Evolutionary conservation across 2,888 invertebrate species (phyloP).

Genomic region (Mystacides longicornis): DNA sequence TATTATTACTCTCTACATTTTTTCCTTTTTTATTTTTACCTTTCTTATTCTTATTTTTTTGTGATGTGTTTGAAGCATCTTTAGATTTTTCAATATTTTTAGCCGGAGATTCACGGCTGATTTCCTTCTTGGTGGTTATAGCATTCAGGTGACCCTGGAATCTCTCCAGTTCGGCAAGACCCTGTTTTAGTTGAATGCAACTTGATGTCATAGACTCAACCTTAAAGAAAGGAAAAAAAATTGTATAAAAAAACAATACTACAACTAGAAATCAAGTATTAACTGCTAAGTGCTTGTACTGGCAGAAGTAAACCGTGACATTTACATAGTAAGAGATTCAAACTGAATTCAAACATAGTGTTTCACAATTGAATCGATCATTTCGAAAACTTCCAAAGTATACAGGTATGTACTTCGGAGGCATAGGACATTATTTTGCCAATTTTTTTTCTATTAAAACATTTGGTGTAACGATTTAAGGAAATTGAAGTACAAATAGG

Average conservation of each 20-base stretch:
- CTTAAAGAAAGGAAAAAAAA: slow-evolving; percentile 30
- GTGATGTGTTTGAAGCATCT: background rate
- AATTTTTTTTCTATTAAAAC: too few species aligned
- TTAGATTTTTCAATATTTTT: slow-evolving; percentile 31
- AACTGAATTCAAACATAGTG: too few species aligned
- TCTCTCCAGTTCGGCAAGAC: slow-evolving; percentile 50
- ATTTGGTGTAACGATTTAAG: too few species aligned
- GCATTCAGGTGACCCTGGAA: slow-evolving; percentile 51
- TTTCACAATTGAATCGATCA: too few species aligned
- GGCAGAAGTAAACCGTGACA: too few species aligned
- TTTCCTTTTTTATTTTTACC: slow-evolving; percentile 29
- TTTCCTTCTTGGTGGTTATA: slow-evolving; percentile 32
- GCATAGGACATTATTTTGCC: too few species aligned
- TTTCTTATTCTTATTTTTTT: slow-evolving; percentile 23
- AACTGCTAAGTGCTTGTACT: too few species aligned
- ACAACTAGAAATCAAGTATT: background rate
- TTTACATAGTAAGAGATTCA: too few species aligned
- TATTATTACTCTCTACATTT: too few species aligned
- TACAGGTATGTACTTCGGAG: too few species aligned
- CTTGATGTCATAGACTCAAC: slow-evolving; percentile 55
- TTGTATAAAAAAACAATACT: background rate
- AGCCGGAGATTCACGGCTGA: slow-evolving; percentile 10
- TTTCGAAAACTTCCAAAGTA: too few species aligned
- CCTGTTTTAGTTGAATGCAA: slow-evolving; percentile 52
- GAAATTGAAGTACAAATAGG: too few species aligned